Evolutionary conservation across 1,140 invertebrate species (phyloP).

Genomic region (Aphidius ervi): DNA sequence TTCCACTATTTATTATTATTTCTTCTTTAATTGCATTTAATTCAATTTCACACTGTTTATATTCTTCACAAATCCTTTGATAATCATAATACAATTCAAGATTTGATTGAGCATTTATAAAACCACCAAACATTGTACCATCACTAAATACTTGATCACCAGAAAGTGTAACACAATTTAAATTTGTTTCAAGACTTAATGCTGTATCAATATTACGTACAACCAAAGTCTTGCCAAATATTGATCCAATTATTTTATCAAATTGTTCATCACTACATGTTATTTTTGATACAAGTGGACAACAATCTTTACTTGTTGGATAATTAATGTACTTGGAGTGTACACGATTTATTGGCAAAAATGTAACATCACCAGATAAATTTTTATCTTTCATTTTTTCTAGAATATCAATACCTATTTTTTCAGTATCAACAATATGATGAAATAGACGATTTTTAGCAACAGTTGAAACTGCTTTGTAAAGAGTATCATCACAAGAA

Average conservation of each 20-base stretch:
- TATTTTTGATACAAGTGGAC: constrained; percentile 96
- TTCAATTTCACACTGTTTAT: constrained; percentile 72
- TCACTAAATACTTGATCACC: constrained; percentile 85
- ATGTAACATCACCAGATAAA: constrained; percentile 96
- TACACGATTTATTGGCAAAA: constrained; percentile 97
- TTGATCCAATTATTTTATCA: constrained; percentile 89
- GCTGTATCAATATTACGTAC: constrained; percentile 95
- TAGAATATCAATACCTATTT: constrained; percentile 93
- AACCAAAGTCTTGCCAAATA: constrained; percentile 97
- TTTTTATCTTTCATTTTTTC: constrained; percentile 96
- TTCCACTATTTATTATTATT: constrained; percentile 78
- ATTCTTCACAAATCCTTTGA: constrained; percentile 78
- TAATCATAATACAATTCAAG: constrained; percentile 95
- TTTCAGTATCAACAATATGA: constrained; percentile 96
- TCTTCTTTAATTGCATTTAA: constrained; percentile 75
- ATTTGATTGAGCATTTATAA: constrained; percentile 93
- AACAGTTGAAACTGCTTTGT: too few relatives aligned
- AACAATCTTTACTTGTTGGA: constrained; percentile 88
- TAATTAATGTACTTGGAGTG: constrained; percentile 85
- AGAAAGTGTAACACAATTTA: constrained; percentile 98
- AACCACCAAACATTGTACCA: constrained; percentile 95
- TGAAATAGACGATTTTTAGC: constrained; percentile 96
- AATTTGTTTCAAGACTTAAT: constrained; percentile 87
- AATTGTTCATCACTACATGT: constrained; percentile 81
- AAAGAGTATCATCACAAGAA: too few relatives aligned